Base-by-base conservation (phyloP, 2,113 vertebrate species). In the Chaenocephalus aceratus region DNA sequence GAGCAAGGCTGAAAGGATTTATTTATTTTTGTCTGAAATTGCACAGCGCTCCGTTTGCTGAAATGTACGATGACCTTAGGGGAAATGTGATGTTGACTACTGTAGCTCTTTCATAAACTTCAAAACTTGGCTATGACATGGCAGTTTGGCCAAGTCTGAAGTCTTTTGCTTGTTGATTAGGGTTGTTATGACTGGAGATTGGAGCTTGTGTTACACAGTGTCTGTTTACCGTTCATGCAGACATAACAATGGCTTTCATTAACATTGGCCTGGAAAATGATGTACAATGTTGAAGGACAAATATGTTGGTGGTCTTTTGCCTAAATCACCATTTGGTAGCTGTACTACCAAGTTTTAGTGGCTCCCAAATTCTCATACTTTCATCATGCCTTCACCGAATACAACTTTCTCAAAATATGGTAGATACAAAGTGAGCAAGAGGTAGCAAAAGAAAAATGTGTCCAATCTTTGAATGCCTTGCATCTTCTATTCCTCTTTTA, bases 151-250 rank as follows among this genome's bases (percentile, higher is more conserved):
- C 45, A 26, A 67, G 73, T 70, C 71, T 85, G 59, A 68, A 59
- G 46, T 76, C 45, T 82, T 49, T 58, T 68, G 61, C 57, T 58
- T 77, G 80, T 81, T 84, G 82, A 83, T 72, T 51, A 34, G 14
- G 64, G 61, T 68, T 90, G 76, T 93, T 94, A 83, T 93, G 91
- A 77, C 87, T 86, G 7, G 13, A 57, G 61, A 73, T 63, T 13
- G 16, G 3, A 5, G 45, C 36, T 61, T 46, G 67, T 75, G 53
- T 73, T 48, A 78, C 72, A 86, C 75, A 59, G 13, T 26, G 36
- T 62, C 26, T 86, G 73, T 75, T 87, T 79, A 76, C 12, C 30
- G 75, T 75, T 53, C 10, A 75, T 26, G 18, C 26, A 93, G 88
- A 77, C 90, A 83, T 26, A 61, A 67, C 77, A 85, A 52, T 18